Conservation (phyloP, 53 echinoderm and acorn worm genomes). For the Henricia sp. region DNA sequence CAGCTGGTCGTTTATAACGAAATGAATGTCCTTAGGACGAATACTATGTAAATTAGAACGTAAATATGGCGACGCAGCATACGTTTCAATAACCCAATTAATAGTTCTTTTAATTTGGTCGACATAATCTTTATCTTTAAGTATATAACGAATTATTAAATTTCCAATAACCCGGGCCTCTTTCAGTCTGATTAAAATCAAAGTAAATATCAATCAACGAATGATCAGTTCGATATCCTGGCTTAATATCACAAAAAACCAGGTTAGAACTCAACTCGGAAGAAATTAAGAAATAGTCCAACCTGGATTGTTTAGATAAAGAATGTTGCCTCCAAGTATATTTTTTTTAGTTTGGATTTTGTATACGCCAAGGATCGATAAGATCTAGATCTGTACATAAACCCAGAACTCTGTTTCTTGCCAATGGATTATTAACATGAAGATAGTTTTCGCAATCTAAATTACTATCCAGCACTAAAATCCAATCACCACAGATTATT, state of each 20-base stretch:
- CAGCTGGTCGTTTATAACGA: not conserved
- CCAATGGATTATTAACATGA: conserved; percentile 33
- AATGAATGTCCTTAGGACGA: conserved; percentile 10
- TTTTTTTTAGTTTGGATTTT: conserved; percentile 7
- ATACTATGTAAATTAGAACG: not conserved
- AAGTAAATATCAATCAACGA: conserved; percentile 15
- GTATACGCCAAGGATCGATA: conserved; percentile 29
- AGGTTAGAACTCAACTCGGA: conserved; percentile 11
- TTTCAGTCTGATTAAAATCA: not conserved
- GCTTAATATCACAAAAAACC: conserved; percentile 6
- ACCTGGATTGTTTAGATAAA: not conserved
- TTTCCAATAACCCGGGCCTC: conserved; percentile 40
- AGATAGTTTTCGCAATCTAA: conserved; percentile 38
- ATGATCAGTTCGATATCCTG: conserved; percentile 17
- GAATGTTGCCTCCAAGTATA: conserved; percentile 5
- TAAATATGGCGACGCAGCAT: not conserved
- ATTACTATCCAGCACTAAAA: conserved; percentile 35
- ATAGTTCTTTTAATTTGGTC: not conserved
- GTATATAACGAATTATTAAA: conserved; percentile 25
- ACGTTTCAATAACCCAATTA: not conserved
- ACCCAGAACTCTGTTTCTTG: conserved; percentile 28
- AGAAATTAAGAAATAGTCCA: conserved; percentile 28
- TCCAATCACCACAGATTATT: conserved; percentile 60
- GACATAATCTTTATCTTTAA: not conserved
- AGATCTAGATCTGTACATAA: conserved; percentile 9